Base-by-base conservation (phyloP, 2,888 invertebrate species). In the Hymenopus coronatus region DNA sequence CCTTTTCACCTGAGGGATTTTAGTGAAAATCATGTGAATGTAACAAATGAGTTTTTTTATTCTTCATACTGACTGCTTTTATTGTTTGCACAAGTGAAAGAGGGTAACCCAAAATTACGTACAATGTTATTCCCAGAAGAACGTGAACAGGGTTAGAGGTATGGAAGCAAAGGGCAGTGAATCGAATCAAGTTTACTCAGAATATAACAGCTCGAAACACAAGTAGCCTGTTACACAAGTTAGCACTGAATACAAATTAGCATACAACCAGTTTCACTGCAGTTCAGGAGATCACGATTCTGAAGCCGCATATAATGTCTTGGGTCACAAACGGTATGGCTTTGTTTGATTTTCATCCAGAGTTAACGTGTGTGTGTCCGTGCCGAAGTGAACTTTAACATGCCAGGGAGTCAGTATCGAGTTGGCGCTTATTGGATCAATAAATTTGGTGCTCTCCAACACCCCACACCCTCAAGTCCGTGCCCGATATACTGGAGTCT, bases 391-490 rank as follows among this genome's bases (percentile, higher is more conserved):
- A 70, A 70, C 54, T 70, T 70, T 70, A 70, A 70, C 54, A 70
- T 70, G 54, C 54, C 54, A 70, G 54, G 54, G 54, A 70, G 54
- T 20, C 54, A 70, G 87, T 30, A 87, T 30, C 87, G 30, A 28
- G 87, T 28, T 87, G 87, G 30, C 87, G n/a, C 25, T 87, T 81
- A 82, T 87, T 87, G 81, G 87, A 87, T 87, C 82, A 87, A 87
- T 87, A 87, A 81, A 87, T 87, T 81, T 87, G 81, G 27, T 30
- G 81, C 25, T 87, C 82, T 81, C 87, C 54, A 70, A 70, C 54
- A 70, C 54, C 82, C 82, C 87, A 87, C 87, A 28, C 87, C 30
- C 82, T 82, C 87, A 30, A 28, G 20, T 87, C 46, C n/a, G 9
- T 25, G 15, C 25, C 20, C n/a, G n/a, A 83, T 84, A 70, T 70